Evolutionary conservation across 1,140 invertebrate species (phyloP).

Genomic region (Hermetia illucens): DNA sequence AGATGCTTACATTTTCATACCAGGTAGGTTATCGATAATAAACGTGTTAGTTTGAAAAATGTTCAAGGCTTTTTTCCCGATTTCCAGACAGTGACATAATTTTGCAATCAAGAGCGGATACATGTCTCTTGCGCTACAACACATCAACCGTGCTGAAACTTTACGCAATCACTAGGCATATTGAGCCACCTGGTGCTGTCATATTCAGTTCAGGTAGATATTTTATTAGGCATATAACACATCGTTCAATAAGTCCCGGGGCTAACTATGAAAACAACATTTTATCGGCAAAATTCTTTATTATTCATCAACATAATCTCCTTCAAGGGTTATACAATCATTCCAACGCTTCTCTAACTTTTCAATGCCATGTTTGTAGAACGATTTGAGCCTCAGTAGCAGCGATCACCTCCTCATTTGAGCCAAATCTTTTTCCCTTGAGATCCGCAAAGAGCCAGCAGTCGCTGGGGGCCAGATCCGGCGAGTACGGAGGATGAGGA

Average conservation of each 20-base stretch:
- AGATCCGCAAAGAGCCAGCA: no score
- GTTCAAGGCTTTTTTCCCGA: constrained; percentile 18
- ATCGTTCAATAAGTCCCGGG: neutral
- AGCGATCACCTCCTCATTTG: no score
- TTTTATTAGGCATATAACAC: neutral
- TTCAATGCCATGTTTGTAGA: no score
- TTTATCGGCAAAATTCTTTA: no score
- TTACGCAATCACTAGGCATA: constrained; percentile 52
- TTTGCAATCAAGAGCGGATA: constrained; percentile 47
- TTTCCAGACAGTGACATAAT: constrained; percentile 42
- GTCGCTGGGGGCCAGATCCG: no score
- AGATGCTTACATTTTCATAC: constrained; percentile 48
- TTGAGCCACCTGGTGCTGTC: constrained; percentile 49
- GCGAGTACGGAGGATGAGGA: no score
- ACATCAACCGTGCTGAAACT: constrained; percentile 47
- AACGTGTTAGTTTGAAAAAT: constrained; percentile 19
- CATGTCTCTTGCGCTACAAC: constrained; percentile 61
- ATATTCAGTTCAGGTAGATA: constrained; percentile 49
- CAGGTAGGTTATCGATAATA: constrained; percentile 40
- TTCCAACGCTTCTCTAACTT: no score
- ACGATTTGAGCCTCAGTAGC: no score
- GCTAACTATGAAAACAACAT: no score
- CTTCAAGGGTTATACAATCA: no score
- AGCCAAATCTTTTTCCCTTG: no score
- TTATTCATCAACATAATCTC: no score